Evolutionary conservation across 2,113 vertebrate species (phyloP), one percentile per base, ranked within the genome.

Genomic region (Natator depressus): DNA sequence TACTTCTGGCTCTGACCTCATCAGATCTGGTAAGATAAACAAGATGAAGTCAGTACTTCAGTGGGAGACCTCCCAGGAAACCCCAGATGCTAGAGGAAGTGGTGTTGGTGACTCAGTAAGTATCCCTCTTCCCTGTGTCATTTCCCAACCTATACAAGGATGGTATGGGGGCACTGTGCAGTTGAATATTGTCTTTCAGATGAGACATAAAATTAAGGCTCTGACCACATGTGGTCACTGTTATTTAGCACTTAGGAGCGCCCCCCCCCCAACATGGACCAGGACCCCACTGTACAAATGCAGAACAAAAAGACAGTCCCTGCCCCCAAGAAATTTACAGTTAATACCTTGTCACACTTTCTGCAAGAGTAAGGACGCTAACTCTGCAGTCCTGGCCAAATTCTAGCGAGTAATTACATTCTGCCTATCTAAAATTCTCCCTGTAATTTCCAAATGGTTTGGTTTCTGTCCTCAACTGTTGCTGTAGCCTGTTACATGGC

Each of bases 181-280:
- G 83, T 31, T 80, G 75, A 96, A 94, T 82, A 31, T 1, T 91
- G 42, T 27, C 42, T 78, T 94, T 94, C 76, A 87, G 75, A 78
- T 27, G 94, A 93, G 53, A 93, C 86, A 86, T 59, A 92, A 25
- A 76, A 95, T 96, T 90, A 59, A 92, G 85, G 79, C 83, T 47
- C 22, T 81, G 92, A 54, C 50, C 85, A 69, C 96, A 96, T 97
- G 81, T 96, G 93, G 94, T 87, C 91, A 94, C 93, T 93, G 94
- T 54, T 31, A 85, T 86, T 89, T 85, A 88, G 72, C n/a, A 84
- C 75, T 94, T 47, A 89, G 94, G 95, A 84, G 91, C 5, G 91
- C 42, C 42, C 42, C 42, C 53, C n/a, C 96, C 94, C 85, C 95
- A 87, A 82, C 92, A 80, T 46, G 59, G 88, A 80, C 81, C 51